Conservation (phyloP, 2,113 vertebrate species). For the Hemiprocne comata region DNA sequence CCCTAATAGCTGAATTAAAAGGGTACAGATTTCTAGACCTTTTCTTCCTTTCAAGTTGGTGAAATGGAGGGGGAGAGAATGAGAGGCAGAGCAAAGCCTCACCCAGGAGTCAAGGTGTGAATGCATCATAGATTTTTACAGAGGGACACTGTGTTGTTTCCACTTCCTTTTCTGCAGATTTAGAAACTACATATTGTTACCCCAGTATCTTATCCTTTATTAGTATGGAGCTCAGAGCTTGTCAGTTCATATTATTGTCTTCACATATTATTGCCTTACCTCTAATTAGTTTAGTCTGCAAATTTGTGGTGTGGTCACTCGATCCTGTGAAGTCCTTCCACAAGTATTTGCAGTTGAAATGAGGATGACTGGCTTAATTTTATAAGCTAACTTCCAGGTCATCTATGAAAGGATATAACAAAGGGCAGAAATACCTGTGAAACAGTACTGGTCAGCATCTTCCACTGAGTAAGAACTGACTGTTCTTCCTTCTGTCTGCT, state of each 20-base stretch:
- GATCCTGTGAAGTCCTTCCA: neutral
- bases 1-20: neutral
- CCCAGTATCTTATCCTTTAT: neutral
- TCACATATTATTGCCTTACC: neutral
- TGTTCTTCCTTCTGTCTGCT: neutral
- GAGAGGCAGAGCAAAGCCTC: neutral
- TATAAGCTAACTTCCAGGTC: neutral
- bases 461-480: neutral
- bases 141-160: neutral
- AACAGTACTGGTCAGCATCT: neutral
- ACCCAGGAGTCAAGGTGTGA: neutral
- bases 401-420: neutral
- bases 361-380: neutral
- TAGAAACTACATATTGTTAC: neutral
- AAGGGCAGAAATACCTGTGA: neutral
- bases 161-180: neutral
- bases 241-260: neutral
- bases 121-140: neutral
- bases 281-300: neutral
- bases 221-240: neutral
- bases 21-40: neutral
- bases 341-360: neutral
- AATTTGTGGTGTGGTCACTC: neutral
- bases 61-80: neutral
- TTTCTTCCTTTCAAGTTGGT: neutral